These are phyloP conservation scores for Myopa tessellatipennis DNA, from an alignment of 2,888 invertebrate genomes.

Conservation along the genomic window DNA sequence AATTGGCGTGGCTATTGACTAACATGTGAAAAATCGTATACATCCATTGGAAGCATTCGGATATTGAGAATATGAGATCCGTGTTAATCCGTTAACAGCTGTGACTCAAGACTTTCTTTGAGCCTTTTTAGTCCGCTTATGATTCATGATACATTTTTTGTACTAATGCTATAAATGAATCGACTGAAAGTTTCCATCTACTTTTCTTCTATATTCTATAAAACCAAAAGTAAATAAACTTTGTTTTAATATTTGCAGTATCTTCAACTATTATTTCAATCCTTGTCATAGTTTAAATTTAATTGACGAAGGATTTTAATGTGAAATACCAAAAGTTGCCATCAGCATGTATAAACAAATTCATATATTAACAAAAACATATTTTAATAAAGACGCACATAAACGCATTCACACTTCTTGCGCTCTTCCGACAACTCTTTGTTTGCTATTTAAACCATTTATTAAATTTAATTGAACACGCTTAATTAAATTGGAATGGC, in stretches of 20 bases:
- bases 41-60: no score
- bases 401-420: neutral
- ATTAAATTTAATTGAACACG: conserved; percentile 29
- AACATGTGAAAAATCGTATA: no score
- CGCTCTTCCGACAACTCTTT: conserved; percentile 9
- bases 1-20: no score
- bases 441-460: conserved; percentile 22
- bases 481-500: conserved; percentile 18
- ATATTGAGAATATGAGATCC: no score
- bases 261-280: neutral
- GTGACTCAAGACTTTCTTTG: no score
- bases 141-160: no score
- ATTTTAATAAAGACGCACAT: neutral
- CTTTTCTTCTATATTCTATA: neutral
- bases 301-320: neutral
- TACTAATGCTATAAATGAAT: no score
- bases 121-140: no score
- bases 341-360: neutral
- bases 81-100: no score
- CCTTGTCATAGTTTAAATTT: neutral
- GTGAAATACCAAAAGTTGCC: neutral
- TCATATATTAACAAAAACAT: neutral
- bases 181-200: neutral
- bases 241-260: neutral
- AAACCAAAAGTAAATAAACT: neutral